These are phyloP conservation scores for Neostethus bicornis DNA, from an alignment of 2,797 vertebrate genomes.

Conservation along the genomic window DNA sequence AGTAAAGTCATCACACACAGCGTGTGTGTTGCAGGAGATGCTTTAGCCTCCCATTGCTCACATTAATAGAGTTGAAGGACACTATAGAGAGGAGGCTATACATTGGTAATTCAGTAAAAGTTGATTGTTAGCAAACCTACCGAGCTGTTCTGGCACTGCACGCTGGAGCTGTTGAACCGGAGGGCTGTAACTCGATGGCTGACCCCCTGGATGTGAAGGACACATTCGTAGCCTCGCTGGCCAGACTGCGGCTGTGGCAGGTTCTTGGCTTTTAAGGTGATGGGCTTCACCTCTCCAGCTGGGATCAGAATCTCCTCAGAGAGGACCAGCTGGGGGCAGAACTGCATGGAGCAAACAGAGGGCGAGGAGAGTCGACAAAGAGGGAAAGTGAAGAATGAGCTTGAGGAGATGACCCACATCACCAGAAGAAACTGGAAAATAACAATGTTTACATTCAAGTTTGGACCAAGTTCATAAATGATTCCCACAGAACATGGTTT, in stretches of 20 bases:
- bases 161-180: conserved; percentile 98
- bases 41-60: background rate
- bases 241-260: conserved; percentile 97
- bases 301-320: conserved; percentile 96
- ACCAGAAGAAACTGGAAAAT: background rate
- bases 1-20: conserved; percentile 3
- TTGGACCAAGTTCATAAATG: too few species aligned
- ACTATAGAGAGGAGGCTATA: background rate
- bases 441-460: too few species aligned
- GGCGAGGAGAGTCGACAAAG: conserved; percentile 9
- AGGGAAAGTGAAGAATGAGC: conserved; percentile 1
- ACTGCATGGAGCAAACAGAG: conserved; percentile 72
- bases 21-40: background rate
- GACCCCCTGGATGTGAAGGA: conserved; percentile 92
- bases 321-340: conserved; percentile 96
- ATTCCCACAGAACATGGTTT: too few species aligned
- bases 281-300: conserved; percentile 94
- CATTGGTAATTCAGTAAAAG: background rate
- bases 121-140: conserved; percentile 71
- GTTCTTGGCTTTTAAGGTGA: conserved; percentile 94
- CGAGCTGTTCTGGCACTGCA: conserved; percentile 99
- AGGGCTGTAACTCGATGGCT: conserved; percentile 92
- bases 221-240: conserved; percentile 96
- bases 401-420: background rate
- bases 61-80: background rate